These are phyloP conservation scores for Camponotus pennsylvanicus DNA, from an alignment of 1,140 invertebrate genomes.

Conservation along the genomic window DNA sequence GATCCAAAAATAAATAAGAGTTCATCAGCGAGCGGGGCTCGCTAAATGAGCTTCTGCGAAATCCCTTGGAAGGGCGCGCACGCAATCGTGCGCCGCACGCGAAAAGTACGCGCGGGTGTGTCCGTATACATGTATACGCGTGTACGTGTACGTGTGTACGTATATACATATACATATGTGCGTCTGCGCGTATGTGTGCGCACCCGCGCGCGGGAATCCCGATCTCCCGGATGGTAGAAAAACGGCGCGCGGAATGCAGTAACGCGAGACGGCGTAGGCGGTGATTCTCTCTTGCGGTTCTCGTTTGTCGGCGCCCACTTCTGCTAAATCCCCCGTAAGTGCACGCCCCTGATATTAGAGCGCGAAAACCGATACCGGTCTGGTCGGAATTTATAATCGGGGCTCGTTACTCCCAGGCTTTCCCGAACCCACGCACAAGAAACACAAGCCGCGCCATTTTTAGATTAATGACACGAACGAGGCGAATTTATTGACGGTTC, in stretches of 20 bases:
- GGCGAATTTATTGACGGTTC: constrained; percentile 10
- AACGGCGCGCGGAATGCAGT: constrained; percentile 52
- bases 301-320: constrained; percentile 66
- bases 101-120: not conserved
- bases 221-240: constrained; percentile 29
- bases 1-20: constrained; percentile 74
- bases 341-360: constrained; percentile 50
- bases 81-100: constrained; percentile 43
- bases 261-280: constrained; percentile 64
- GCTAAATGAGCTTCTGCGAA: constrained; percentile 69
- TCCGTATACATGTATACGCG: no score
- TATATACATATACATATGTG: no score
- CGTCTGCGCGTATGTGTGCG: not conserved
- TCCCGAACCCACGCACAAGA: constrained; percentile 19
- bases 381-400: constrained; percentile 56
- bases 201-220: not conserved
- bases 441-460: constrained; percentile 44
- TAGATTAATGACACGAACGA: constrained; percentile 26
- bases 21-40: constrained; percentile 62
- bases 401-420: constrained; percentile 42
- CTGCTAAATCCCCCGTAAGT: constrained; percentile 19
- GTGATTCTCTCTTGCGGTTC: constrained; percentile 49
- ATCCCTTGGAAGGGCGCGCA: constrained; percentile 30
- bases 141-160: not conserved
- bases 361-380: constrained; percentile 68